Evolutionary conservation across 2,113 vertebrate species (phyloP).

Genomic region (Alectura lathami): DNA sequence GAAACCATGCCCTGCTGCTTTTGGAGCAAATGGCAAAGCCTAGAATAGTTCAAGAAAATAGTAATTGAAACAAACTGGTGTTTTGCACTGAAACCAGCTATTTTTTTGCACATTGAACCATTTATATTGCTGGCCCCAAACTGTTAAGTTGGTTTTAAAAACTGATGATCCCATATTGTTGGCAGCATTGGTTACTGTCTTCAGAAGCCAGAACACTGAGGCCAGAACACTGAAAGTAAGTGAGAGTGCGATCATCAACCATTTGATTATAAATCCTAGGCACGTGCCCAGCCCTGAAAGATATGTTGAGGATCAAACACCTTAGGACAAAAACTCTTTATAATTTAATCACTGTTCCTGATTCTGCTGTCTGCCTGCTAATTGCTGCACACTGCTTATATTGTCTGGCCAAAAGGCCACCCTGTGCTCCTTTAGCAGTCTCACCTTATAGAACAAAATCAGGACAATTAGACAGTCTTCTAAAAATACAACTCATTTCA

Average conservation of each 20-base stretch:
- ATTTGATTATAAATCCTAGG: not conserved
- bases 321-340: slow-evolving; percentile 21
- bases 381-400: not conserved
- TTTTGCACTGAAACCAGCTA: not conserved
- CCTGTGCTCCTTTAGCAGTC: not conserved
- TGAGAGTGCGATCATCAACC: not conserved
- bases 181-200: not conserved
- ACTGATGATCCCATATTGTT: not conserved
- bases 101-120: not conserved
- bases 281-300: not conserved
- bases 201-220: slow-evolving; percentile 2
- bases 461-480: not conserved
- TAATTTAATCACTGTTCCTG: not conserved
- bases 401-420: not conserved
- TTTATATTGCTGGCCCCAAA: not conserved
- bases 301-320: slow-evolving; percentile 4
- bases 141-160: not conserved
- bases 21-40: not conserved
- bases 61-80: not conserved
- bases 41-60: not conserved
- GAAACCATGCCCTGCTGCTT: not conserved
- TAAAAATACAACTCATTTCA: not conserved
- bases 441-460: not conserved
- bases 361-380: slow-evolving; percentile 13
- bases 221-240: not conserved